phyloP scores from a whole-genome alignment of 2,888 invertebrate genomes.

The Eupithecia subfuscata region DNA sequence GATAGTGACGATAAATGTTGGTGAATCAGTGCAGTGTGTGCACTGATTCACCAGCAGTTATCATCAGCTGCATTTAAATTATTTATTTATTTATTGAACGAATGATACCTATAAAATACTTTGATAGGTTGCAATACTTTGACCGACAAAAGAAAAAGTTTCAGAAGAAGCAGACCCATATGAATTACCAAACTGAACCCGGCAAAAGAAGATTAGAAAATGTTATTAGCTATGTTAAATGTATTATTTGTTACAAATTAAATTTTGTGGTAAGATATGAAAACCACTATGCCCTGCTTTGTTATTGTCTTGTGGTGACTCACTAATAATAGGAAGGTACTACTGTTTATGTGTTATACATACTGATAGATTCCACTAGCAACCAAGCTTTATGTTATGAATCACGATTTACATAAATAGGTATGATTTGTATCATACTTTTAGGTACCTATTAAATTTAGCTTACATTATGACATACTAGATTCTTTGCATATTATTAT shows the following conservation, averaged over 20 bases:
- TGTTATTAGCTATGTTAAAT: neutral
- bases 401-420: neutral
- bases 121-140: neutral
- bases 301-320: neutral
- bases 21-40: neutral
- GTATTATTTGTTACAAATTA: neutral
- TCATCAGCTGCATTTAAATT: no score
- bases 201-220: neutral
- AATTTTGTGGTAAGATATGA: neutral
- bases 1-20: neutral
- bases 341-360: neutral
- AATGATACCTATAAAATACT: neutral
- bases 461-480: neutral
- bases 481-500: neutral
- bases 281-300: neutral
- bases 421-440: neutral
- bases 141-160: neutral
- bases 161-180: neutral
- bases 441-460: neutral
- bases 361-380: neutral
- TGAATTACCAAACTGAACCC: neutral
- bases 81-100: neutral
- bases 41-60: no score
- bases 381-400: slow-evolving; percentile 1
- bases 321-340: neutral